Evolutionary conservation across 1,140 invertebrate genomes (phyloP).

Genomic region (Homalodisca vitripennis): DNA sequence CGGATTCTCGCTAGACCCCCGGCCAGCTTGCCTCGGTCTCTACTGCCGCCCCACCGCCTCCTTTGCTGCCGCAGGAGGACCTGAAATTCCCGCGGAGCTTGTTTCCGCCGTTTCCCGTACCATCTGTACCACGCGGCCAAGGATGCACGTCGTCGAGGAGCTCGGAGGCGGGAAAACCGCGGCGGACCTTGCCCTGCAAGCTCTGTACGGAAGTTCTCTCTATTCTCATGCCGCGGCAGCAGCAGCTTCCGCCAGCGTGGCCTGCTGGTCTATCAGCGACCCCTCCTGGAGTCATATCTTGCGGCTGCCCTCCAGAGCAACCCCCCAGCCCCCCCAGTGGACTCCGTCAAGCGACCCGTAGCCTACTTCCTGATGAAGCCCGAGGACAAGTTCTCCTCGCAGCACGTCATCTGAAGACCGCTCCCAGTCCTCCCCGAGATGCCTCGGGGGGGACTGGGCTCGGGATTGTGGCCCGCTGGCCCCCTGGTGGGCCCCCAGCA

Average conservation of each 20-base stretch:
- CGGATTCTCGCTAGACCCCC: constrained; percentile 43
- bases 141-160: constrained; percentile 59
- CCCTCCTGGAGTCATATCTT: constrained; percentile 43
- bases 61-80: constrained; percentile 59
- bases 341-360: constrained; percentile 42
- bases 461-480: constrained; percentile 42
- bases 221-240: constrained; percentile 51
- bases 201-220: constrained; percentile 56
- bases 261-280: constrained; percentile 45
- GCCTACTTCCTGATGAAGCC: constrained; percentile 40
- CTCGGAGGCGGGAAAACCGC: constrained; percentile 50
- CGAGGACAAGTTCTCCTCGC: constrained; percentile 48
- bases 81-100: constrained; percentile 63
- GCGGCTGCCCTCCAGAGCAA: constrained; percentile 44
- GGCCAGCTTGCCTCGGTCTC: constrained; percentile 59
- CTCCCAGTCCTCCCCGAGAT: constrained; percentile 69
- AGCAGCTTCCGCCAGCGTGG: constrained; percentile 51
- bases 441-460: constrained; percentile 43
- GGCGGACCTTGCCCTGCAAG: constrained; percentile 62
- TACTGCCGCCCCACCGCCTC: constrained; percentile 61
- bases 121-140: constrained; percentile 69
- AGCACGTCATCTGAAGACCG: constrained; percentile 82
- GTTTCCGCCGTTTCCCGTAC: constrained; percentile 68
- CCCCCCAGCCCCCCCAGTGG: constrained; percentile 28
- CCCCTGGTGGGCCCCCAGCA: constrained; percentile 40